phyloP scores from a whole-genome alignment of 2,113 vertebrate genomes.

The Tachuris rubrigastra region DNA sequence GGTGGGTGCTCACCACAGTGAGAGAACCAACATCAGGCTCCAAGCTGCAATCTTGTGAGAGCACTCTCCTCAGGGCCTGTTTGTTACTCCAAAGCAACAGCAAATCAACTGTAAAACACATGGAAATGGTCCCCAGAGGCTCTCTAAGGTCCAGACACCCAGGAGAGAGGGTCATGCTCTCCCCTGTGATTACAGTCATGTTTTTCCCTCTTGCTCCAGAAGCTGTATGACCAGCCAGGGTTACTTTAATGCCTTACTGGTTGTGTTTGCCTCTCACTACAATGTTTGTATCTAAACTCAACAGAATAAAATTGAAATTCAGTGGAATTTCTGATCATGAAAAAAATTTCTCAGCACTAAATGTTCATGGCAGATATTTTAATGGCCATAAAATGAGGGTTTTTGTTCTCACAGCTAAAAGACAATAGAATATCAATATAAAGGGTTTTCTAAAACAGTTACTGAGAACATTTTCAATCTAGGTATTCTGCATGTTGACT shows the following conservation, averaged over 20 bases:
- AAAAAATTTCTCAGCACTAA: neutral
- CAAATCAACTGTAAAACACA: neutral
- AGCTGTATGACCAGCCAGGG: neutral
- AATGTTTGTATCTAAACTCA: neutral
- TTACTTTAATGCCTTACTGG: neutral
- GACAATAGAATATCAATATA: neutral
- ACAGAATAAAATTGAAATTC: neutral
- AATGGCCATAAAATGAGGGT: neutral
- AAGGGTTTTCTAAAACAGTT: neutral
- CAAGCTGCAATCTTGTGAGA: neutral
- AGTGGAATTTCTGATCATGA: neutral
- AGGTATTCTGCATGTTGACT: neutral
- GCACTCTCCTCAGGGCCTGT: accelerated
- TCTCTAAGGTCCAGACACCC: neutral
- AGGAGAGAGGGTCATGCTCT: neutral
- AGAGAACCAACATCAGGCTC: neutral
- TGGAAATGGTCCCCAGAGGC: neutral
- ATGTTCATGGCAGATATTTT: neutral
- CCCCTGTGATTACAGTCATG: neutral
- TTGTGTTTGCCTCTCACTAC: neutral
- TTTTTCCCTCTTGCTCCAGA: neutral
- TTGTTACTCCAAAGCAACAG: neutral
- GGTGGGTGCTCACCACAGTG: neutral
- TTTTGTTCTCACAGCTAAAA: neutral
- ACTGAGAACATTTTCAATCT: neutral